Evolutionary conservation across 2,888 invertebrate genomes (phyloP), one percentile per base, ranked within the genome.

Genomic region (Auanema sp.): DNA sequence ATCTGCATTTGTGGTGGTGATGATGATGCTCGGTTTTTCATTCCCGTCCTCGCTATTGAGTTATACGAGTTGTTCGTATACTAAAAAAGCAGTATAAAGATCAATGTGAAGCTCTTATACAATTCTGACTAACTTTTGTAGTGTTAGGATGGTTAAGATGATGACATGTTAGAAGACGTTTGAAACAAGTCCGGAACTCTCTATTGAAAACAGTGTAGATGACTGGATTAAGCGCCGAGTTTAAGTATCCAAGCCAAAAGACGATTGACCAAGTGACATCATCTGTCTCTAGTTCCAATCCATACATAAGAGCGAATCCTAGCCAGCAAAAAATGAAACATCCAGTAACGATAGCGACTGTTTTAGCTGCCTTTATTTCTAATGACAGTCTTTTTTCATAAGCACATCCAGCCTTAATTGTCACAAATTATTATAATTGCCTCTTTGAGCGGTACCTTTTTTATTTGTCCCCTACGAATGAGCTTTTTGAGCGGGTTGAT

Each of bases 201-300:
- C 82, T 69, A 55, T 82, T 82, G 76, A 82, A 82, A 50, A 76
- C 75, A 14, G 79, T 80, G 66, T 82, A 81, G 60, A 92, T 63
- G 49, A 82, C 82, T 0, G 95, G 95, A 85, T 95, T 96, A 75
- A 95, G 91, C 4, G 94, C 95, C 0, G 93, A 93, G 85, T 96
- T 96, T 86, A 93, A 93, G 86, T 96, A 96, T 1, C 96, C 97
- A 69, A 97, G 88, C 95, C 96, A 97, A 86, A 96, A 95, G 21
- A 94, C 89, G 33, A 95, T 89, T 12, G 92, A 86, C 11, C 96
- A 77, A 41, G 69, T 69, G 10, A 74, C 73, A 49, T 78, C 76
- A 60, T 78, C 76, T 4, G 75, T 72, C 42, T 82, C 63, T 58
- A 80, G 71, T 49, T 73, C 69, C 54, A 77, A 62, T 1, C 80